Conservation (phyloP, 2,888 invertebrate genomes). For the Phaonia tiefii region DNA sequence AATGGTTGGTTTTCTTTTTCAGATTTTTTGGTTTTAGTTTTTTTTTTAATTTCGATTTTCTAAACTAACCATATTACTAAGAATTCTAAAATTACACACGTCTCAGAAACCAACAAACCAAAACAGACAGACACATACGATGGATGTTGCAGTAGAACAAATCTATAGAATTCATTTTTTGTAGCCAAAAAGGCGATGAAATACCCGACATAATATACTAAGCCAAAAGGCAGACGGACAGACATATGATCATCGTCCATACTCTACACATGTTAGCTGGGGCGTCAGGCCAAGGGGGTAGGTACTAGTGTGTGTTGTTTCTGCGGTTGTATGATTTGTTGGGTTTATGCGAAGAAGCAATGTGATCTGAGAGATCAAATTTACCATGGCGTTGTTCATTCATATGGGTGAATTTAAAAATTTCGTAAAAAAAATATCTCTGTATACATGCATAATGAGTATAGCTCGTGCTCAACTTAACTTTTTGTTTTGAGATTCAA, state of each 20-base stretch:
- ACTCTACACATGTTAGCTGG: constrained; percentile 24
- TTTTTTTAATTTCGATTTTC: constrained; percentile 68
- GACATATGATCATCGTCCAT: background rate
- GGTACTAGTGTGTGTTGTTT: too few relatives aligned
- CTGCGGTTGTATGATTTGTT: constrained; percentile 29
- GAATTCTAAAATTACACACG: constrained; percentile 75
- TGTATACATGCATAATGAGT: constrained; percentile 24
- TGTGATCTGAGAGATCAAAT: constrained; percentile 66
- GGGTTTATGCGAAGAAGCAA: constrained; percentile 47
- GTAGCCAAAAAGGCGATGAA: constrained; percentile 35
- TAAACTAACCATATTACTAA: constrained; percentile 72
- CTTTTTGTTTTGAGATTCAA: too few relatives aligned
- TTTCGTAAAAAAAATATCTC: constrained; percentile 38
- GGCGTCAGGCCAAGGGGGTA: too few relatives aligned
- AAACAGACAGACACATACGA: background rate
- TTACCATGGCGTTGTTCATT: constrained; percentile 32
- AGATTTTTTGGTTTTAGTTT: constrained; percentile 13
- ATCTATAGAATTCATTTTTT: constrained; percentile 48
- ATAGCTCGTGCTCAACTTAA: constrained; percentile 61
- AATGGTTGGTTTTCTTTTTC: constrained; percentile 46
- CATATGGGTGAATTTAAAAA: too few relatives aligned
- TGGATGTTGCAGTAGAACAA: background rate
- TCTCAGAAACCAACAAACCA: constrained; percentile 45
- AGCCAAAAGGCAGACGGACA: background rate
- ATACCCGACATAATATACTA: constrained; percentile 33